These are phyloP conservation scores for Ophioderma brevispina DNA, from an alignment of 35 echinoderm and acorn worm genomes.

Conservation along the genomic window DNA sequence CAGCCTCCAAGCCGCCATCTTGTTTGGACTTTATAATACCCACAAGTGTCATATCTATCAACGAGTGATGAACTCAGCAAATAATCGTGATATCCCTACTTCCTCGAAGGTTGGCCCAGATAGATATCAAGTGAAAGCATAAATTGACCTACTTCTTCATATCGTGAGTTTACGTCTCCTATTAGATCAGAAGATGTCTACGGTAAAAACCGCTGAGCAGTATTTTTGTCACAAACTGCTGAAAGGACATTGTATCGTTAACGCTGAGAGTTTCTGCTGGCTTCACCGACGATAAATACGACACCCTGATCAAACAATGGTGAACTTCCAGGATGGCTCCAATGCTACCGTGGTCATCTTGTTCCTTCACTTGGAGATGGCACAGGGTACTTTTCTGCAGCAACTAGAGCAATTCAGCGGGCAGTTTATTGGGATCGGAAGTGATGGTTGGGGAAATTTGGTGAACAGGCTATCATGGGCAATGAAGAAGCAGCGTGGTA, in stretches of 20 bases:
- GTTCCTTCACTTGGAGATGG: slow-evolving; percentile 75
- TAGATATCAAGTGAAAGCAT: slow-evolving; percentile 81
- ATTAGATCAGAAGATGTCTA: slow-evolving; percentile 94
- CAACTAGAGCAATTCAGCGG: slow-evolving; percentile 4
- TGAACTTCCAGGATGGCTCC: slow-evolving; percentile 33
- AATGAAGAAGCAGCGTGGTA: slow-evolving; percentile 59
- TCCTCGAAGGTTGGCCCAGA: slow-evolving; percentile 80
- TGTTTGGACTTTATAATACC: slow-evolving; percentile 84
- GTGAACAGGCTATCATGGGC: slow-evolving; percentile 30
- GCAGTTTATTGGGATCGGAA: slow-evolving; percentile 85
- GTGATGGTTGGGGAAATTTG: slow-evolving; percentile 96
- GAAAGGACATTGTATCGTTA: slow-evolving; percentile 64
- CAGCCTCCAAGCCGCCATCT: slow-evolving; percentile 78
- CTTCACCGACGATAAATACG: slow-evolving; percentile 7
- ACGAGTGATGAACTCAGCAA: slow-evolving; percentile 96
- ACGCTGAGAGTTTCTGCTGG: slow-evolving; percentile 17
- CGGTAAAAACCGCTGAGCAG: slow-evolving; percentile 68
- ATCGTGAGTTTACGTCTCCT: slow-evolving; percentile 81
- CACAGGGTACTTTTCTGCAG: slow-evolving; percentile 40
- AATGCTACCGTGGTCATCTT: slow-evolving; percentile 73
- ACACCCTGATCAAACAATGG: slow-evolving; percentile 39
- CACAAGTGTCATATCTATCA: slow-evolving; percentile 86
- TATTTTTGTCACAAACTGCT: slow-evolving; percentile 43
- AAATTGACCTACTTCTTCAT: slow-evolving; percentile 65
- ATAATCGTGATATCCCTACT: slow-evolving; percentile 76